Percentiles rank a stretch among this genome's conserved stretches.
phyloP scores from a whole-genome alignment of 2,797 vertebrate genomes.

The Muscicapa striata region DNA sequence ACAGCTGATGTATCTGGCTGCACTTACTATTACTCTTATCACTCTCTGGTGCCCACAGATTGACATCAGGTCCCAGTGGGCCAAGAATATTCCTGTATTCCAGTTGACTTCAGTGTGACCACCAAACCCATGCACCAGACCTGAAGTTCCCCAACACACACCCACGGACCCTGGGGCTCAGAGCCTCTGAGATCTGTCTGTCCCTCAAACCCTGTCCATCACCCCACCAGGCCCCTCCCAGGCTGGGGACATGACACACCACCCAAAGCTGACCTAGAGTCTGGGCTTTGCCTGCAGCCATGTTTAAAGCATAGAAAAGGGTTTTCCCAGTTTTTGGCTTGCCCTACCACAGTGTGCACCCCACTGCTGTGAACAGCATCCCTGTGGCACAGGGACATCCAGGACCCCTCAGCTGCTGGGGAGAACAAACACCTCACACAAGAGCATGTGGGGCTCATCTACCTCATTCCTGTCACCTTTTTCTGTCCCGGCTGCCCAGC shows the following conservation, averaged over 20 bases:
- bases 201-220: neutral
- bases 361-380: rapidly evolving
- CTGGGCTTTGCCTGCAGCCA: neutral
- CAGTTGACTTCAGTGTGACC: neutral
- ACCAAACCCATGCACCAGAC: rapidly evolving
- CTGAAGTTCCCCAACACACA: neutral
- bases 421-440: neutral
- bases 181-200: neutral
- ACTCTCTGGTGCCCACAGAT: rapidly evolving
- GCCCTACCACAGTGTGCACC: rapidly evolving
- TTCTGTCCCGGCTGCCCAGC: neutral
- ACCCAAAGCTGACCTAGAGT: neutral
- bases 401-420: rapidly evolving
- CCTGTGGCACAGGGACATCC: neutral
- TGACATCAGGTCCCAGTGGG: neutral
- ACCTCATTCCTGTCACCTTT: neutral
- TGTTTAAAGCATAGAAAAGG: neutral
- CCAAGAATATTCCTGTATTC: neutral
- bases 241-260: rapidly evolving
- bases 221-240: rapidly evolving
- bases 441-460: neutral
- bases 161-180: neutral
- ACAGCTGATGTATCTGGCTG: neutral
- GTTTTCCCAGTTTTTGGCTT: neutral
- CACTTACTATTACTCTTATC: neutral